These are phyloP conservation scores for Mythimna impura DNA, from an alignment of 2,888 invertebrate species.

Conservation along the genomic window DNA sequence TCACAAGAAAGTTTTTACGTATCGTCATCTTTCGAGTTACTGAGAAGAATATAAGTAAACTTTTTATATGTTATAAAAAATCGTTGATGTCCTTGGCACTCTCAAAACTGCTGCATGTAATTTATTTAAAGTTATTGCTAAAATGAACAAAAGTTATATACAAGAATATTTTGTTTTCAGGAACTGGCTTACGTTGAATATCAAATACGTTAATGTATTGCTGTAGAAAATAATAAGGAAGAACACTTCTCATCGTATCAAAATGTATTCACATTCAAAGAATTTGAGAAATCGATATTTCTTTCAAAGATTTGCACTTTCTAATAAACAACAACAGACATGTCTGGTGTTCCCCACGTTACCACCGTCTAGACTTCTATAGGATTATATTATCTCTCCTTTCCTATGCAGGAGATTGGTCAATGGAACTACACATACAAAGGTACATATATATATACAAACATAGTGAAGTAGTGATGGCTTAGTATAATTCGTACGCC, in stretches of 20 bases:
- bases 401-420: neutral
- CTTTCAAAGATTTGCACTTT: neutral
- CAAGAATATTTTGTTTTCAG: slow-evolving; percentile 2
- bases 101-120: slow-evolving; percentile 2
- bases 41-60: slow-evolving; percentile 4
- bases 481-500: slow-evolving; percentile 16
- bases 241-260: neutral
- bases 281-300: slow-evolving; percentile 16
- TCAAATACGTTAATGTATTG: neutral
- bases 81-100: neutral
- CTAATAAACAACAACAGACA: slow-evolving; percentile 36
- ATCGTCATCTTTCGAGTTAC: slow-evolving; percentile 6
- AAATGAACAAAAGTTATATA: no score
- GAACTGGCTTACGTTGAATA: neutral
- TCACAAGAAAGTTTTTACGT: slow-evolving; percentile 4
- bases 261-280: neutral
- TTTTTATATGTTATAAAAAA: slow-evolving; percentile 6
- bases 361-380: slow-evolving; percentile 41
- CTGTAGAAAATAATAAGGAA: slow-evolving; percentile 1
- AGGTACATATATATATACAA: neutral
- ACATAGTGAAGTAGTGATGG: neutral
- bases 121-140: no score
- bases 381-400: slow-evolving; percentile 30
- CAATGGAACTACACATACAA: neutral
- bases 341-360: slow-evolving; percentile 17